Percentiles rank a stretch among this genome's conserved stretches.
phyloP scores from a whole-genome alignment of 1,140 invertebrate species.

The Anadara kagoshimensis region DNA sequence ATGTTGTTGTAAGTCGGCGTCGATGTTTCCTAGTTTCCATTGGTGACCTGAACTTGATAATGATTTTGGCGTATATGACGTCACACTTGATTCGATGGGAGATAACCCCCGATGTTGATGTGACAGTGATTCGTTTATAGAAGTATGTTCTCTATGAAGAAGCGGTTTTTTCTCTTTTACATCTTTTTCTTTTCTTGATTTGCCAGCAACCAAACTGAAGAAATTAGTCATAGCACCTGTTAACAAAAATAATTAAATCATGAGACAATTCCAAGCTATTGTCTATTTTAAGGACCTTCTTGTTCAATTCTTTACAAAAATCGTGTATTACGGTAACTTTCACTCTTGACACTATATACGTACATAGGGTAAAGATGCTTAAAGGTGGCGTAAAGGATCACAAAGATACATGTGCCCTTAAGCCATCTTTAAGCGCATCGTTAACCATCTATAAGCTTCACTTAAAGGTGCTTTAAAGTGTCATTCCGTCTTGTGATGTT shows the following conservation, averaged over 20 bases:
- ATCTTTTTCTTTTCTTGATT: conserved; percentile 30
- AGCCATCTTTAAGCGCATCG: no score
- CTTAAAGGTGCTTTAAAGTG: no score
- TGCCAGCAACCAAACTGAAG: conserved; percentile 36
- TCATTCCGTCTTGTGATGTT: no score
- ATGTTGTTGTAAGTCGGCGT: conserved; percentile 54
- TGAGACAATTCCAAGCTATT: background rate
- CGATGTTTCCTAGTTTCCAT: conserved; percentile 53
- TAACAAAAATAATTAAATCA: background rate
- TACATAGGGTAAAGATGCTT: no score
- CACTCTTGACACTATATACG: background rate
- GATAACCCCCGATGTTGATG: conserved; percentile 45
- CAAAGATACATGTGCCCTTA: no score
- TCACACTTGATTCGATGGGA: conserved; percentile 61
- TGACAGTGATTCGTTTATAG: conserved; percentile 3
- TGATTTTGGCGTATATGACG: conserved; percentile 66
- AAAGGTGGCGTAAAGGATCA: no score
- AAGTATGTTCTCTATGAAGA: conserved; percentile 10
- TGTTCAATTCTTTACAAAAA: background rate
- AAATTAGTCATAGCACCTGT: conserved; percentile 45
- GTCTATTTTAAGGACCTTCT: background rate
- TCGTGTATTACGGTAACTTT: background rate
- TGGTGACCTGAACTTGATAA: conserved; percentile 62
- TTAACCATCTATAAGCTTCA: no score
- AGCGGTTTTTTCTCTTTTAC: conserved; percentile 16